phyloP scores from a whole-genome alignment of 2,113 vertebrate species.

The Callipepla californica region DNA sequence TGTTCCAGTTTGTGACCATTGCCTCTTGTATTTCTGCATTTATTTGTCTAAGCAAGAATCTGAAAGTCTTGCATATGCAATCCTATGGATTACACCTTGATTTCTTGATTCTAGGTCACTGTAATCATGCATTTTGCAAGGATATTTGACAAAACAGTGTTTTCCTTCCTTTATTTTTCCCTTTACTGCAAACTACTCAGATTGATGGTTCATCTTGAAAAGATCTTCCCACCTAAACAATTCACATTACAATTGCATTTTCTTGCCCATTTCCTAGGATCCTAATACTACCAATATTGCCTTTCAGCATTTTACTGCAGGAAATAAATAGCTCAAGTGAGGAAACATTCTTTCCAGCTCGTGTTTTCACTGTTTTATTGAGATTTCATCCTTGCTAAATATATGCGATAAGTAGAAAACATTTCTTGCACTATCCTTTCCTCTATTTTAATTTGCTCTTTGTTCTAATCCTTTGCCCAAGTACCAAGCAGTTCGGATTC shows the following conservation, averaged over 20 bases:
- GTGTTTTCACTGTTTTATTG: neutral
- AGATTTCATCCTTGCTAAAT: neutral
- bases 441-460: conserved; percentile 6
- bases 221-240: neutral
- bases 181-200: neutral
- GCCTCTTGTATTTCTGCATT: neutral
- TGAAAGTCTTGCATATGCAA: neutral
- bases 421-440: conserved; percentile 10
- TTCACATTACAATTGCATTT: neutral
- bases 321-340: neutral
- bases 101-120: neutral
- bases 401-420: neutral
- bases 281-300: neutral
- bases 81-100: neutral
- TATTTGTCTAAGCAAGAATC: neutral
- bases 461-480: neutral
- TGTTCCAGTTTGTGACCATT: neutral
- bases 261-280: neutral
- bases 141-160: neutral
- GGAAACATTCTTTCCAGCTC: neutral
- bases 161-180: neutral
- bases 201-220: neutral
- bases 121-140: neutral
- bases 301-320: neutral
- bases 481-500: neutral